A percentile compares a stretch with the other conserved stretches of the same genome.
These are phyloP conservation scores for Lordiphosa mommai DNA, from an alignment of 1,140 invertebrate genomes.

Conservation along the genomic window DNA sequence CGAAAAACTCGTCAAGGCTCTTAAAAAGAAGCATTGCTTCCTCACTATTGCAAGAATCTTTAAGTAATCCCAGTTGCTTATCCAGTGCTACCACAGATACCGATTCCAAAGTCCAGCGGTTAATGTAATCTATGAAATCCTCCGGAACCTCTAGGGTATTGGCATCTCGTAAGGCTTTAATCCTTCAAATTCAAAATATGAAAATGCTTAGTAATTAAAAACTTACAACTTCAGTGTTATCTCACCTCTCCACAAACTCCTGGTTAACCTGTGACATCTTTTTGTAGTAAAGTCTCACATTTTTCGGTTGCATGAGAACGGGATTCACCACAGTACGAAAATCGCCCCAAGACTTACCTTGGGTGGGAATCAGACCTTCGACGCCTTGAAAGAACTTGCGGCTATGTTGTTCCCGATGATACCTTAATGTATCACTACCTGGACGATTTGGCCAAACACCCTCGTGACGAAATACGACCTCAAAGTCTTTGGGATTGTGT, in stretches of 20 bases:
- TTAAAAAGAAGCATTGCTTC: slow-evolving; percentile 83
- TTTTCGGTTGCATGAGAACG: slow-evolving; percentile 69
- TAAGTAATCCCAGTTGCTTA: slow-evolving; percentile 82
- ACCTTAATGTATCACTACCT: slow-evolving; percentile 17
- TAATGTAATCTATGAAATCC: slow-evolving; percentile 83
- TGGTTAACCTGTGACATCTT: slow-evolving; percentile 65
- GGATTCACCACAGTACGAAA: slow-evolving; percentile 63
- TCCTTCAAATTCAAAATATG: too few species aligned
- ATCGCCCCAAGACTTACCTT: slow-evolving; percentile 54
- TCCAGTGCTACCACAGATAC: slow-evolving; percentile 86
- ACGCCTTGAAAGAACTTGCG: slow-evolving; percentile 50
- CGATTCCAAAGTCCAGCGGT: slow-evolving; percentile 87
- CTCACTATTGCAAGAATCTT: slow-evolving; percentile 69
- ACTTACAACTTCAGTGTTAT: too few species aligned
- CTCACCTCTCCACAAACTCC: slow-evolving; percentile 66
- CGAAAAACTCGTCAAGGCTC: slow-evolving; percentile 83
- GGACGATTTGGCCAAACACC: slow-evolving; percentile 59
- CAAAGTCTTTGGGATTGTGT: slow-evolving; percentile 55
- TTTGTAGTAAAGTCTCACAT: slow-evolving; percentile 44
- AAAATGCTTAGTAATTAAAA: neutral
- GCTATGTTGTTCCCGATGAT: slow-evolving; percentile 36
- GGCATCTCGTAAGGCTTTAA: slow-evolving; percentile 81
- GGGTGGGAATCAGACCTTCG: slow-evolving; percentile 38
- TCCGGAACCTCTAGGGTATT: slow-evolving; percentile 81
- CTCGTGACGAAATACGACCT: slow-evolving; percentile 43